Base-by-base conservation (phyloP, 2,888 invertebrate genomes). In the Cyrtodaria siliqua region DNA sequence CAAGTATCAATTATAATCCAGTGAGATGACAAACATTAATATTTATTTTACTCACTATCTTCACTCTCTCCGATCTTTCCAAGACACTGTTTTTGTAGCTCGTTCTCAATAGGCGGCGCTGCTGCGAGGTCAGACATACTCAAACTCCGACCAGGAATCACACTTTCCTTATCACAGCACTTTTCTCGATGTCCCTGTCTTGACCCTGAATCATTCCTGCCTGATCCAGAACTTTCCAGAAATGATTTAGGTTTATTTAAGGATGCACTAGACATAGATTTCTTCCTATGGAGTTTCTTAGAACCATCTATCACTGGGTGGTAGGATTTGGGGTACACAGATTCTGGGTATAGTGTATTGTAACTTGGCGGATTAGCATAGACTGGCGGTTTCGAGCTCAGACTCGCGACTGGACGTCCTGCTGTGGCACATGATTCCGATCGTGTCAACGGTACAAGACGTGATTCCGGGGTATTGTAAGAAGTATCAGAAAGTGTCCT, bases 91-190 rank as follows among this genome's bases (percentile, higher is more conserved):
- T 78, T 78, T 66, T 78, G 74, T 18, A 81, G 72, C 33, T 78
- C 81, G 69, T 81, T 81, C 60, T 81, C 81, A 0, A 81, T 69
- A 18, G 78, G 81, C 2, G 74, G 68, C 8, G 74, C 57, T 14
- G 74, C 79, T 8, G 76, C 60, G 0, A 86, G 71, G 52, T 86
- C 86, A 18, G 83, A 79, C 79, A 86, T 50, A 57, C 86, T 86
- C 18, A 84, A 66, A 64, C 86, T 86, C 26, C 83, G 56, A n/a
- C 79, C 82, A 49, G 47, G 57, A 24, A 59, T 50, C 9, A 33
- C 33, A 33, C 33, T 33, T 8, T 33, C 33, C 33, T 8, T 33
- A 33, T 33, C 33, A 26, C 27, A 29, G 20, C 49, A 24, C 9
- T 55, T 26, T 24, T 14, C 56, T 53, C n/a, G 49, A 26, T n/a